Base-by-base conservation (phyloP, 2,888 invertebrate genomes). In the Lithophane socia region DNA sequence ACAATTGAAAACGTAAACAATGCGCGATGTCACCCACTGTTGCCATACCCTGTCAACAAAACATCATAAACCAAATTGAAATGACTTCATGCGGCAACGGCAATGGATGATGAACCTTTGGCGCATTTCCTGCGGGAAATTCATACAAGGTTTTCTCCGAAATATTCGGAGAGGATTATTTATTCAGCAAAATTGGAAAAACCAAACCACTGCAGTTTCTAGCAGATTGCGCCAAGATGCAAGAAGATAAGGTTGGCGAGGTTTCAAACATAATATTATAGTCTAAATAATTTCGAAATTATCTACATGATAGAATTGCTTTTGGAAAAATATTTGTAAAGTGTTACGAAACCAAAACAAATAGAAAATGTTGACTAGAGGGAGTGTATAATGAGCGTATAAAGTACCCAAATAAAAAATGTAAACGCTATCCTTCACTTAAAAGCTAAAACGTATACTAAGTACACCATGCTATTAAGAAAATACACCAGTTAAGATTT, bases 1-100 rank as follows among this genome's bases (percentile, higher is more conserved):
- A 80, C 82, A 80, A 82, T 80, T 80, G 75, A 73, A 79, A 81
- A 67, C n/a, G 64, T 77, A 63, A 56, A 83, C 76, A 83, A 85
- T 80, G 66, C 42, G 77, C 77, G 80, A 85, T 74, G 77, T 85
- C 74, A 66, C 79, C 67, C 49, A 61, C n/a, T 64, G 78, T 47
- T 85, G 75, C 76, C 73, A 72, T 78, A 67, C 21, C 56, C 69
- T 65, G 71, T 56, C 56, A 37, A 74, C 60, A 73, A 78, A 79
- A 73, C 66, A 70, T 66, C 54, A 60, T 79, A 75, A 85, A 82
- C 29, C 60, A 74, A 75, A 77, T 71, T 54, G 66, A 72, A 72
- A 77, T 77, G 52, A 69, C 71, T 73, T 71, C 63, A 82, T 77
- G 68, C 64, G 73, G 70, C 66, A 72, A 66, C 64, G 73, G 70